phyloP scores from a whole-genome alignment of 2,113 vertebrate genomes.

The Ammodramus savannarum region DNA sequence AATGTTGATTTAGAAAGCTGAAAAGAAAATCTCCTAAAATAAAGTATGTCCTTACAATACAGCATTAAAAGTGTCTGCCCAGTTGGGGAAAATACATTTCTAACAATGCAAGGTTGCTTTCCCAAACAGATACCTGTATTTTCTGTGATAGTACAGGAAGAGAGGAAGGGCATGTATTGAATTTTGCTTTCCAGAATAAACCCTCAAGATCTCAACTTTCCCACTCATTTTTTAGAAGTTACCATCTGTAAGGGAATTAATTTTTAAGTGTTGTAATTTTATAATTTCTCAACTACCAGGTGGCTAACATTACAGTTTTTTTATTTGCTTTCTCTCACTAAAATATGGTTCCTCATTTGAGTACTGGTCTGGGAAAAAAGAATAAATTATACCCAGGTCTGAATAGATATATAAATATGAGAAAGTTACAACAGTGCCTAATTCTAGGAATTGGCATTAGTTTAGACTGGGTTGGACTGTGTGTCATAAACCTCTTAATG shows the following conservation, averaged over 20 bases:
- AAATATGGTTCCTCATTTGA: not conserved
- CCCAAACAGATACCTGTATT: not conserved
- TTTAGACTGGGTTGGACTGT: not conserved
- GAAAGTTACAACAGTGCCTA: not conserved
- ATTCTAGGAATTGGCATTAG: not conserved
- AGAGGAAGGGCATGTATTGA: not conserved
- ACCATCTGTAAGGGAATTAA: not conserved
- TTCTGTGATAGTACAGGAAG: not conserved
- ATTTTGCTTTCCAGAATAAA: not conserved
- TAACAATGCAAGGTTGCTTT: not conserved
- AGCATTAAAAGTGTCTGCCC: not conserved
- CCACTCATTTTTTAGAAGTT: constrained; percentile 37
- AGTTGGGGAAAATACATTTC: not conserved
- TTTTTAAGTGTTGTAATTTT: constrained; percentile 44
- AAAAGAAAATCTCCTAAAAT: not conserved
- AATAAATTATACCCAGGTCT: not conserved
- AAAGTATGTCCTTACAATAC: not conserved
- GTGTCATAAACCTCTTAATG: not conserved
- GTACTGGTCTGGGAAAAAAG: not conserved
- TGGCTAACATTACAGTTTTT: not conserved
- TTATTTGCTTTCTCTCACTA: not conserved
- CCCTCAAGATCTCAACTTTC: constrained; percentile 18
- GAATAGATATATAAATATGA: not conserved
- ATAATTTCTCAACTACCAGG: constrained; percentile 32
- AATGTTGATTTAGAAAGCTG: not conserved